phyloP scores from a whole-genome alignment of 2,797 vertebrate species.

The Tachyglossus aculeatus region DNA sequence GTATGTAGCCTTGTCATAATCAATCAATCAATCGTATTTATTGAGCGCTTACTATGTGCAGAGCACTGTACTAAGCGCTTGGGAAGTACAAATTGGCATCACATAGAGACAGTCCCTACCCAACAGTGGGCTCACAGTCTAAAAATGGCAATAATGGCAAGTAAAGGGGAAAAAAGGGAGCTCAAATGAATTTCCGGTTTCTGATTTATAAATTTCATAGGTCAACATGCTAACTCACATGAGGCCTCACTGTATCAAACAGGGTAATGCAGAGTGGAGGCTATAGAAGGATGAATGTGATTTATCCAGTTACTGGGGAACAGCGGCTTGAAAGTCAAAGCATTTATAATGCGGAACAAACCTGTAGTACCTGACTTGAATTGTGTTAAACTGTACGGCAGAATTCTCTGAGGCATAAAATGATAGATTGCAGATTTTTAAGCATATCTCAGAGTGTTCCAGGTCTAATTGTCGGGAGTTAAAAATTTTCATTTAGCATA shows the following conservation, averaged over 20 bases:
- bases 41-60: too few species aligned
- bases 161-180: constrained; percentile 3
- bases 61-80: too few species aligned
- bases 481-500: neutral
- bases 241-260: neutral
- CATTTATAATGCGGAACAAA: constrained; percentile 15
- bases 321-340: constrained; percentile 30
- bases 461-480: constrained; percentile 9
- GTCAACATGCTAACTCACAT: constrained; percentile 28
- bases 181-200: neutral
- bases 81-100: too few species aligned
- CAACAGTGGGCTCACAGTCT: too few species aligned
- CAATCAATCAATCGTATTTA: too few species aligned
- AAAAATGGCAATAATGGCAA: too few species aligned
- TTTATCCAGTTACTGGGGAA: constrained; percentile 50
- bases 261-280: constrained; percentile 28
- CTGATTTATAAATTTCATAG: constrained; percentile 27
- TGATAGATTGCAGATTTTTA: constrained; percentile 23
- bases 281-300: constrained; percentile 32
- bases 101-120: too few species aligned
- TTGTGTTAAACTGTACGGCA: constrained; percentile 21
- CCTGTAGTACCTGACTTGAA: constrained; percentile 2
- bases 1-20: neutral
- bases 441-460: neutral
- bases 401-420: constrained; percentile 19